These are phyloP conservation scores for Oryzias woworae DNA, from an alignment of 2,113 vertebrate genomes.

Conservation along the genomic window DNA sequence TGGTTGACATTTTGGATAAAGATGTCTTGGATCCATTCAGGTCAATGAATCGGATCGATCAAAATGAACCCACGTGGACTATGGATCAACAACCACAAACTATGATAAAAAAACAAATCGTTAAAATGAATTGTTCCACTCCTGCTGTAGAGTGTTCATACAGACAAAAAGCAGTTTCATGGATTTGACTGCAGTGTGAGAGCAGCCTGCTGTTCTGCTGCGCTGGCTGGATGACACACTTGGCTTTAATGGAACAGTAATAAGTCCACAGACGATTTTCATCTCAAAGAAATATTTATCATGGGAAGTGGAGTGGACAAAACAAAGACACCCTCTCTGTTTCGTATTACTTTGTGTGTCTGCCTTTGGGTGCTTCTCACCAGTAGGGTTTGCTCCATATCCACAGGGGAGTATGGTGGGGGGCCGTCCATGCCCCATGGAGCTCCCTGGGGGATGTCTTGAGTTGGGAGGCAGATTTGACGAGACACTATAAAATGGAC, in stretches of 20 bases:
- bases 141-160: neutral
- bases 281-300: constrained; percentile 65
- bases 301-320: constrained; percentile 17
- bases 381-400: constrained; percentile 80
- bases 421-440: constrained; percentile 79
- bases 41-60: too few relatives aligned
- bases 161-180: constrained; percentile 4
- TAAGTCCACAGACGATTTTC: constrained; percentile 60
- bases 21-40: too few relatives aligned
- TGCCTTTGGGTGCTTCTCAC: constrained; percentile 74
- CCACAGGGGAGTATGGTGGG: constrained; percentile 74
- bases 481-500: constrained; percentile 92
- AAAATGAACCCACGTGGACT: too few relatives aligned
- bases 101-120: neutral
- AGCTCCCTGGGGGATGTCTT: constrained; percentile 88
- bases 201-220: constrained; percentile 4
- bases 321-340: constrained; percentile 40
- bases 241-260: constrained; percentile 63
- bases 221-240: constrained; percentile 38
- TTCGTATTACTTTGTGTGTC: constrained; percentile 6
- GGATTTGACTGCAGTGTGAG: neutral
- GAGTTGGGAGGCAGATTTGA: constrained; percentile 82
- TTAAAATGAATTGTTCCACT: too few relatives aligned
- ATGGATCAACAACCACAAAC: too few relatives aligned
- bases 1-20: too few relatives aligned